phyloP scores from a whole-genome alignment of 2,888 invertebrate genomes.

The Lasioglossum calceatum region DNA sequence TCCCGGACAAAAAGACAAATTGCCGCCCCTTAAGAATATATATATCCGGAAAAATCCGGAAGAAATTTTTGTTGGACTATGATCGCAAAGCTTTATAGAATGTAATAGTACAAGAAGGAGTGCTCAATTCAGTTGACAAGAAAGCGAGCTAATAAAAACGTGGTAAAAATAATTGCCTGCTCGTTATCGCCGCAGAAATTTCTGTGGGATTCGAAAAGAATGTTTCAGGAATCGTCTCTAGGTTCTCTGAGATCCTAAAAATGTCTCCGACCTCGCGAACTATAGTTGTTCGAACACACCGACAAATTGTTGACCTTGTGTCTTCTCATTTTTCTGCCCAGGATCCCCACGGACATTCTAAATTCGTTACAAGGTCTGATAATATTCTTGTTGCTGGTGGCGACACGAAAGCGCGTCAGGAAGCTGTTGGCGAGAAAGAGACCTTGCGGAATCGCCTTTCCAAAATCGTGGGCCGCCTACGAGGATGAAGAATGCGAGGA shows the following conservation, averaged over 20 bases:
- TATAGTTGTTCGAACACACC: background rate
- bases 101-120: too few species aligned
- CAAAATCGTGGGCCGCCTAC: constrained; percentile 82
- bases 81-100: too few species aligned
- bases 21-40: too few species aligned
- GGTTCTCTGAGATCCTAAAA: background rate
- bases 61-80: too few species aligned
- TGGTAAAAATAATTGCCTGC: too few species aligned
- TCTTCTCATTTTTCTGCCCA: constrained; percentile 62
- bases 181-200: too few species aligned
- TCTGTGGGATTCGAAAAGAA: too few species aligned
- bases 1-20: too few species aligned
- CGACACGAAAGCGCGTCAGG: constrained; percentile 85
- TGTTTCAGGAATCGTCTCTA: too few species aligned
- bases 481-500: constrained; percentile 80
- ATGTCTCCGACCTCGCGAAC: background rate
- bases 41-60: too few species aligned
- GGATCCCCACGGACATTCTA: constrained; percentile 83
- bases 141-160: too few species aligned
- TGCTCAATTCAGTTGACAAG: too few species aligned
- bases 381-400: constrained; percentile 83
- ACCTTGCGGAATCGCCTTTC: constrained; percentile 80
- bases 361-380: constrained; percentile 84
- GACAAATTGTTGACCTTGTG: background rate
- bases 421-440: constrained; percentile 82